These are phyloP conservation scores for Microtus pennsylvanicus DNA, from an alignment of 2,113 vertebrate species.

Conservation along the genomic window DNA sequence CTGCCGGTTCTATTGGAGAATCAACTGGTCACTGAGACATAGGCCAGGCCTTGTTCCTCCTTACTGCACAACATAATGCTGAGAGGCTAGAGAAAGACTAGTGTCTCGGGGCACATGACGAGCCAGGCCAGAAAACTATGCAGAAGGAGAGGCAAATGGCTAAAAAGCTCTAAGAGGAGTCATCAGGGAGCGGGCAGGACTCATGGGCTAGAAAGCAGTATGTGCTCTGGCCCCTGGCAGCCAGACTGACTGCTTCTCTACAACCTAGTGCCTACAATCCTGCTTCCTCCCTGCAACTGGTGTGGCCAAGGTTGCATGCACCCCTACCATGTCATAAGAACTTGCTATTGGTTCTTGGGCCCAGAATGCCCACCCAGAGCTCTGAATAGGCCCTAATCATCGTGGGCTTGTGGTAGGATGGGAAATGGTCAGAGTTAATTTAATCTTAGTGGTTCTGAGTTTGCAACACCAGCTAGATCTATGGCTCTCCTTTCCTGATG, in stretches of 20 bases:
- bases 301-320: neutral
- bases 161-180: neutral
- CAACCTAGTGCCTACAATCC: neutral
- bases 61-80: too few species aligned
- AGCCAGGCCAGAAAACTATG: neutral
- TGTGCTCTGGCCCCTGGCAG: rapidly evolving
- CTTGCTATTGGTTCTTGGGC: rapidly evolving
- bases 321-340: rapidly evolving
- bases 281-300: neutral
- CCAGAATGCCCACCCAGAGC: neutral
- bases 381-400: neutral
- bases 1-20: conserved; percentile 89
- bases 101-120: too few species aligned
- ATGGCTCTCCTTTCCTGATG: neutral
- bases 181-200: rapidly evolving
- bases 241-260: neutral
- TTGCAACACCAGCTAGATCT: neutral
- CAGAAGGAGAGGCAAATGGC: neutral
- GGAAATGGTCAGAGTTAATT: rapidly evolving
- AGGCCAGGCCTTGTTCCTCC: rapidly evolving
- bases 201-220: rapidly evolving
- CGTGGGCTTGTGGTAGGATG: neutral
- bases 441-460: neutral
- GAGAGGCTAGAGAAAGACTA: neutral
- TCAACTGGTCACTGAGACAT: rapidly evolving